A percentile compares a stretch with the other conserved stretches of the same genome.
Conservation (phyloP, 1,140 invertebrate genomes). For the Dinoponera quadriceps region DNA sequence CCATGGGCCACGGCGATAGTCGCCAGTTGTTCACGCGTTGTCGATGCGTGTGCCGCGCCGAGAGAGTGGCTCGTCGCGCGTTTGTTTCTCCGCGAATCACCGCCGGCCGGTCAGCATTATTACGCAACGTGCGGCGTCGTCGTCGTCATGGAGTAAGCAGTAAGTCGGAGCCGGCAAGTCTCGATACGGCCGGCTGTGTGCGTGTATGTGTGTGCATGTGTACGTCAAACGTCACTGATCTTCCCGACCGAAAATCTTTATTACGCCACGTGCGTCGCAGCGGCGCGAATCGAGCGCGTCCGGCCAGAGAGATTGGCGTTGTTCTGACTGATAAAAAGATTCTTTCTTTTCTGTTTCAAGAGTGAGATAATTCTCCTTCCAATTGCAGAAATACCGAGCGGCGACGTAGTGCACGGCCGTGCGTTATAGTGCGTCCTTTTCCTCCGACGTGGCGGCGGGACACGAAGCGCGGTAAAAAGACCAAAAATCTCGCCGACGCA, state of each 20-base stretch:
- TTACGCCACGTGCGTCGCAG: background rate
- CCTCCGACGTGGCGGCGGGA: background rate
- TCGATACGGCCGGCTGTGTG: background rate
- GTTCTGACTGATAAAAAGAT: too few species aligned
- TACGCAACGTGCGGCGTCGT: background rate
- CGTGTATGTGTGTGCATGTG: background rate
- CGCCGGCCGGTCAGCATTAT: background rate
- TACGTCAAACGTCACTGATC: background rate
- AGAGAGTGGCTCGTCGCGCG: background rate
- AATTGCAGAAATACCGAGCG: too few species aligned
- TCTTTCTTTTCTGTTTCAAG: too few species aligned
- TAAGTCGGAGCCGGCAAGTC: background rate
- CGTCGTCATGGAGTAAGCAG: too few species aligned
- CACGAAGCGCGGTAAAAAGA: background rate
- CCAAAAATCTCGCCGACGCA: constrained; percentile 14
- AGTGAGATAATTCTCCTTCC: too few species aligned
- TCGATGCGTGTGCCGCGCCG: background rate
- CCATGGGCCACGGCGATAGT: constrained; percentile 1
- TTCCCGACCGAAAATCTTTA: background rate
- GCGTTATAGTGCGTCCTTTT: too few species aligned
- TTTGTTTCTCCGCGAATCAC: background rate
- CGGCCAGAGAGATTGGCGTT: too few species aligned
- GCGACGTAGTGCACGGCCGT: too few species aligned
- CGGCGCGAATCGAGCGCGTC: too few species aligned
- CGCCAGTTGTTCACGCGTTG: constrained; percentile 35